Evolutionary conservation across 2,797 vertebrate species (phyloP), one percentile per base, ranked within the genome.

Genomic region (Merluccius polli): DNA sequence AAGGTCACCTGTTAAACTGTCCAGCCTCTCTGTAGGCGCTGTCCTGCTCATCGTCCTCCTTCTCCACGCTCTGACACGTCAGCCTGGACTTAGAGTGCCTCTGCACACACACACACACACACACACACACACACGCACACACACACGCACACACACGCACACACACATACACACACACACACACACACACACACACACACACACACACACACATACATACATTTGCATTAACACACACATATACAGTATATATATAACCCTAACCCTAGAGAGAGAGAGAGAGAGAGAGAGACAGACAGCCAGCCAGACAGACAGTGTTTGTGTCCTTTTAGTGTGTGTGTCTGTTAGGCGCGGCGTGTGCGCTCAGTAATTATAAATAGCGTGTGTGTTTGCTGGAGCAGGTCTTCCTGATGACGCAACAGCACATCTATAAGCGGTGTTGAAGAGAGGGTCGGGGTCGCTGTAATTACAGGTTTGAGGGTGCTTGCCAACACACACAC

Each of bases 31-130:
- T 95, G 73, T 90, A 91, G 7, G 92, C 90, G 5, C 76, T 84
- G 59, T 96, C 95, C 82, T 94, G 95, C 83, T 73, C 29, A 0
- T 97, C 97, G 2, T 98, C 97, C 0, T 98, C 98, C 0, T 95
- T 95, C 3, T 97, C 97, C 41, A 90, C 83, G 4, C 92, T 94
- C 7, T 94, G 95, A 74, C 93, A 94, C 76, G 94, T 94, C 87
- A 95, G 89, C 59, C 93, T 93, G 73, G 95, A 94, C 90, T 96
- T 99, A 65, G 94, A 93, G 71, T 95, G 93, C 87, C 93, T 97
- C 97, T 99, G 93, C 80, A 82, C 71, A 85, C 79, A 89, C 30
- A 88, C 52, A 87, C 70, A 83, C 7, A 79, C 24, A 78, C 33
- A 73, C 67, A 71, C 30, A 38, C 52, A 76, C 24, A 73, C 65